Evolutionary conservation across 2,888 invertebrate genomes (phyloP), one percentile per base, ranked within the genome.

Genomic region (Leptopilina myrica): DNA sequence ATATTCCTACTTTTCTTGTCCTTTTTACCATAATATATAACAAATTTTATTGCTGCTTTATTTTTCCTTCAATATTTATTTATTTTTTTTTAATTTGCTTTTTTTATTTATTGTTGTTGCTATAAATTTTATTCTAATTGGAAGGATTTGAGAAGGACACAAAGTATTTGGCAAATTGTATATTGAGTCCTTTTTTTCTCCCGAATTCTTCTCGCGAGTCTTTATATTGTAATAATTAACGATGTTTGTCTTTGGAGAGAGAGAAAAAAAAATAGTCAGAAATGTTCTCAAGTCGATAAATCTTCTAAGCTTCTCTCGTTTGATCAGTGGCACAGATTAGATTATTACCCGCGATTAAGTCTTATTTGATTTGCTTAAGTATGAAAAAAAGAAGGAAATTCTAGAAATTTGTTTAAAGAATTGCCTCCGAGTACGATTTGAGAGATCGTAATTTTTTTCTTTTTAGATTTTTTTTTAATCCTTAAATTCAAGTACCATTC

Each of bases 1-100:
- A 40, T n/a, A 43, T 46, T 4, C n/a, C 1, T 66, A 20, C n/a
- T 9, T n/a, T 15, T 66, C 12, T 86, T 86, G 84, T 85, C 83
- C 84, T 78, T 79, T 69, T 85, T 82, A 82, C 8, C 43, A 33
- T 43, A 43, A 43, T 8, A 43, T 5, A 43, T 43, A 8, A 43
- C 43, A 33, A 33, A 43, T 43, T 43, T 43, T 8, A 8, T 43
- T 43, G 8, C 8, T 5, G 7, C 8, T 43, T 43, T 8, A 6
- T 43, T 43, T 43, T 43, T 20, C 20, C 20, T 20, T 20, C 20
- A 20, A 20, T 20, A 20, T 20, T 20, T 20, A 1, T 20, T 20
- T 20, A 20, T 20, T 20, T 20, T 20, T 20, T 20, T 20, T 20
- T 20, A 20, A 1, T 20, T 20, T 20, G 20, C 20, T 20, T 20